Conservation (phyloP, 2,888 invertebrate genomes). For the Calameuta pallipes region DNA sequence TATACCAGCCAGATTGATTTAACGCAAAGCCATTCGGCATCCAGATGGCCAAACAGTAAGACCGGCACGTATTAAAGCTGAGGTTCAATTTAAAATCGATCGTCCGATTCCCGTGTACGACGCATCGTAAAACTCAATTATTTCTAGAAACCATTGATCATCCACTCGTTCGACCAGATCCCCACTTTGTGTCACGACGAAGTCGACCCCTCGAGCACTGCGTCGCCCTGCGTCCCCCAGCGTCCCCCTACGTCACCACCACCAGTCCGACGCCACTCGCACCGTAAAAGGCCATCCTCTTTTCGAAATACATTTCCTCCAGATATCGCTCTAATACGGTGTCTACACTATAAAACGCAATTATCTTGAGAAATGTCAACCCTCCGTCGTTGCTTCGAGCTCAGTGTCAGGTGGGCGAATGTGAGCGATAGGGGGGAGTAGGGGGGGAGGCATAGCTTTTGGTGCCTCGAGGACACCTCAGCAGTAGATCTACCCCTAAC, state of each 20-base stretch:
- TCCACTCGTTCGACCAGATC: neutral
- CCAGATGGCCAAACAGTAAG: neutral
- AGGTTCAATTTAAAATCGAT: neutral
- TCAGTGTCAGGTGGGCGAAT: neutral
- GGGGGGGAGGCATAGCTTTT: neutral
- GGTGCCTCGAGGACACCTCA: neutral
- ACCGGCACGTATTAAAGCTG: neutral
- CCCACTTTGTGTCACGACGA: neutral
- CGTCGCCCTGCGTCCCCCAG: rapidly evolving
- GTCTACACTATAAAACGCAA: conserved; percentile 23
- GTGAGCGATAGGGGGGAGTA: neutral
- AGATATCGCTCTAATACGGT: neutral
- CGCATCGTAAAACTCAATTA: conserved; percentile 10
- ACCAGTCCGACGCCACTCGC: neutral
- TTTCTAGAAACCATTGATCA: neutral
- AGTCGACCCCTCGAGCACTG: neutral
- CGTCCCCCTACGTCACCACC: no score
- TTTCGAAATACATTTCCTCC: neutral
- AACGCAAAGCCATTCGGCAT: neutral
- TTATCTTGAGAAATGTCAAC: conserved; percentile 42
- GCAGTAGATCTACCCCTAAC: neutral
- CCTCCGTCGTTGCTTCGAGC: conserved; percentile 30
- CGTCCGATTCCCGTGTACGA: neutral
- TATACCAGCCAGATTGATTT: neutral
- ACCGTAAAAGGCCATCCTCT: neutral